Evolutionary conservation across 2,888 invertebrate species (phyloP), one percentile per base, ranked within the genome.

Genomic region (Hymenopus coronatus): DNA sequence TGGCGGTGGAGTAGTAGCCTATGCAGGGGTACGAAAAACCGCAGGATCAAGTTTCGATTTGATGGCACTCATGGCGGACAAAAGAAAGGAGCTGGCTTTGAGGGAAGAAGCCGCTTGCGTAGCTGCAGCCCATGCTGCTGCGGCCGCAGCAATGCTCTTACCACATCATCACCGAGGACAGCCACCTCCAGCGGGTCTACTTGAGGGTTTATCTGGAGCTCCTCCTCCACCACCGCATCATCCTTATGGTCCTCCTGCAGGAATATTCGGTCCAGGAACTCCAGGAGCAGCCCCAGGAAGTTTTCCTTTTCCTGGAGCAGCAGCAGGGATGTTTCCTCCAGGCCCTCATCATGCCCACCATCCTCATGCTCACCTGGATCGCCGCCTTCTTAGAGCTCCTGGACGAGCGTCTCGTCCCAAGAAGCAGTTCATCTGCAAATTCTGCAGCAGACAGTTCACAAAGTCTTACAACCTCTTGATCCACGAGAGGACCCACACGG

Each of bases 341-440:
- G 90, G 83, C 88, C 90, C 54, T 89, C 91, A 88, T 90, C 90
- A 40, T 86, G 28, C 86, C 33, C 86, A 86, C 30, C 89, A 85
- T 54, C 30, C 82, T 40, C 89, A 89, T 86, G 46, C 97, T 82
- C 97, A 97, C 91, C 94, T 97, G 91, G 97, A 97, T 92, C 94
- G 97, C 89, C 94, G 97, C 89, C 94, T 97, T 90, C 93, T 93
- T 93, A 93, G 93, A 92, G 93, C 91, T 92, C 93, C 93, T 92
- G 93, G 93, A 92, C 92, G 94, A 92, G 93, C 94, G 91, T 94
- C 94, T 94, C 93, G 94, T 94, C 93, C 98, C 28, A 99, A 99
- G 93, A 99, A 99, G 93, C 98, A 99, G 93, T 99, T 99, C 93
- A 99, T 99, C 92, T 99, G 99, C 94, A 98, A 98, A 94, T 99